Conservation (phyloP, 2,113 vertebrate species). For the Coptodon rendalli region DNA sequence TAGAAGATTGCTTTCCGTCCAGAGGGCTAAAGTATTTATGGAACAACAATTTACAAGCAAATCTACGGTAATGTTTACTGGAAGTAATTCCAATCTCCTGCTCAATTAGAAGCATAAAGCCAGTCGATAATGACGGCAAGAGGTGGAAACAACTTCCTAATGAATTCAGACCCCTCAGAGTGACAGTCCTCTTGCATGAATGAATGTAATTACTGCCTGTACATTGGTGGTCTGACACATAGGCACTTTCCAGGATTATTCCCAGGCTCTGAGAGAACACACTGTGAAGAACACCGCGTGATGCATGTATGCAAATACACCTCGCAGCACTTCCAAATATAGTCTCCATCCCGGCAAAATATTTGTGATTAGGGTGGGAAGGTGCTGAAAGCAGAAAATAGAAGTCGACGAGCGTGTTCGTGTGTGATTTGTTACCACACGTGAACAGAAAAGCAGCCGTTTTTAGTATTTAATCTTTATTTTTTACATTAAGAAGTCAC, state of each 20-base stretch:
- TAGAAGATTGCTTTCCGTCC: not conserved
- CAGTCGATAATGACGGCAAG: not conserved
- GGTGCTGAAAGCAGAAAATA: not conserved
- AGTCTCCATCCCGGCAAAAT: not conserved
- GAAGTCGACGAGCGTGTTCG: not conserved
- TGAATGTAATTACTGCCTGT: conserved; percentile 31
- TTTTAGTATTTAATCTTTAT: not conserved
- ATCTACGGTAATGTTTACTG: not conserved
- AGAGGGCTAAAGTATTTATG: not conserved
- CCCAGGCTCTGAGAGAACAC: not conserved
- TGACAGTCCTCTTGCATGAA: conserved; percentile 6
- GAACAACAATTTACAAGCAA: not conserved
- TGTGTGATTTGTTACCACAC: not conserved
- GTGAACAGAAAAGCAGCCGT: not conserved
- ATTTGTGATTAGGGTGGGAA: not conserved
- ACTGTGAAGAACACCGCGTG: not conserved
- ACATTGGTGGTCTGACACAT: conserved; percentile 3
- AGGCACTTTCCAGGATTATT: conserved; percentile 11
- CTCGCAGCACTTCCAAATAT: conserved; percentile 16
- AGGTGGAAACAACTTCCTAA: conserved; percentile 4
- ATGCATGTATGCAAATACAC: conserved; percentile 1
- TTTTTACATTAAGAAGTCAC: not conserved
- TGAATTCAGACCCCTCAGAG: conserved; percentile 20
- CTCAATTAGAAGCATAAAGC: not conserved
- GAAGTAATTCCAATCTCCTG: not conserved